These are phyloP conservation scores for Cydia amplana DNA, from an alignment of 1,140 invertebrate genomes.

Conservation along the genomic window DNA sequence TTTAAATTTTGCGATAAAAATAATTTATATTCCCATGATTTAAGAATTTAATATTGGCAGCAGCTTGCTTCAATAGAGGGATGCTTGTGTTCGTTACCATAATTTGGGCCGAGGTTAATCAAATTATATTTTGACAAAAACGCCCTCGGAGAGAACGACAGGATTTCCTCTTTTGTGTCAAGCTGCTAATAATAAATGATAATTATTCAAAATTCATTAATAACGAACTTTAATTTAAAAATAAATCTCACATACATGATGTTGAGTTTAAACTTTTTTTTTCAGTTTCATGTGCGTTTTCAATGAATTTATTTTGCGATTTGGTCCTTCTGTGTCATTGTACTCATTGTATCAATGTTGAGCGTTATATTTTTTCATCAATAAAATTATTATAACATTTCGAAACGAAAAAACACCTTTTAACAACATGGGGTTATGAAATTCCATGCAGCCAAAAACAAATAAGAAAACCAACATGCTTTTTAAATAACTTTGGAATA, in stretches of 20 bases:
- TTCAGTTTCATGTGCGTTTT: not conserved
- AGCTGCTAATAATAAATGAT: constrained; percentile 50
- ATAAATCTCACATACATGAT: not conserved
- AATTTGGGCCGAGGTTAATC: constrained; percentile 54
- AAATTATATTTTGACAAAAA: constrained; percentile 58
- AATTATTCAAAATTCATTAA: constrained; percentile 46
- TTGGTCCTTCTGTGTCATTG: too few relatives aligned
- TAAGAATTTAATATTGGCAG: constrained; percentile 62
- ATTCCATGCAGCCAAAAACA: constrained; percentile 53
- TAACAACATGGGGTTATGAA: constrained; percentile 48
- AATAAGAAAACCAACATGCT: constrained; percentile 49
- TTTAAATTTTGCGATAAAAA: not conserved
- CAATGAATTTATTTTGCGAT: too few relatives aligned
- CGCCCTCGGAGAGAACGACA: constrained; percentile 40
- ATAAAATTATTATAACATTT: not conserved
- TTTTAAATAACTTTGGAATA: constrained; percentile 65
- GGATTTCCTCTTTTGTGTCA: constrained; percentile 40
- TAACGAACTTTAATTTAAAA: not conserved
- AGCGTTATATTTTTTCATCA: not conserved
- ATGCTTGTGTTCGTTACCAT: constrained; percentile 56
- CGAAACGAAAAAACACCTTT: constrained; percentile 8
- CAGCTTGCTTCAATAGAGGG: constrained; percentile 60
- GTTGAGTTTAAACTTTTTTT: not conserved
- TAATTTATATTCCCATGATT: constrained; percentile 43
- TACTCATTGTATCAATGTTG: not conserved